phyloP scores from a whole-genome alignment of 1,140 invertebrate species.

The Heterodera schachtii region DNA sequence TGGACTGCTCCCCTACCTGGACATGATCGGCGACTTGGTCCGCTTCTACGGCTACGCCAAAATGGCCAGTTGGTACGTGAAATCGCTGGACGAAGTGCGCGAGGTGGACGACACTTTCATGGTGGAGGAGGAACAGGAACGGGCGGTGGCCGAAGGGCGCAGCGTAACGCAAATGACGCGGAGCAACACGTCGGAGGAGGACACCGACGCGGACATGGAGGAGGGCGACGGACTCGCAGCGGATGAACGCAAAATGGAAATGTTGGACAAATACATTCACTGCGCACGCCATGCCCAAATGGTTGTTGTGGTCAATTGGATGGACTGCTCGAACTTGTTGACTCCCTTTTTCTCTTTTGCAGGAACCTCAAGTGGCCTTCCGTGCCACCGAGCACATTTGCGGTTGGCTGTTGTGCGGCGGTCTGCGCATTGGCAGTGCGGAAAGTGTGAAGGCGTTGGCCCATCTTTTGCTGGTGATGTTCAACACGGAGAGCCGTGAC shows the following conservation, averaged over 20 bases:
- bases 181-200: not conserved
- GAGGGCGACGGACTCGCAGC: not conserved
- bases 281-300: not conserved
- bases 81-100: not conserved
- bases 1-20: not conserved
- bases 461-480: conserved; percentile 1
- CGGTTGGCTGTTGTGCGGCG: not conserved
- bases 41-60: not conserved
- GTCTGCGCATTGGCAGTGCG: not conserved
- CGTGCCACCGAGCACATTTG: conserved; percentile 1
- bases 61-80: conserved; percentile 4
- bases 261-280: conserved; percentile 1
- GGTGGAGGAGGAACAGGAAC: not conserved
- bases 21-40: conserved; percentile 12
- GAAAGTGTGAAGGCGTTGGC: not conserved
- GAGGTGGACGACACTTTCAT: not conserved
- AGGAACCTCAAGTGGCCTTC: not conserved
- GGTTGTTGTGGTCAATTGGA: not conserved
- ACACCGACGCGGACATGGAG: not conserved
- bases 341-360: not conserved
- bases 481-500: not conserved
- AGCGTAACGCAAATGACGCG: not conserved
- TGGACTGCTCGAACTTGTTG: no score
- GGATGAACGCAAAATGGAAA: not conserved
- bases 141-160: not conserved